A percentile compares a stretch with the other conserved stretches of the same genome.
Evolutionary conservation across 2,113 vertebrate genomes (phyloP).

Genomic region (Sorex araneus): DNA sequence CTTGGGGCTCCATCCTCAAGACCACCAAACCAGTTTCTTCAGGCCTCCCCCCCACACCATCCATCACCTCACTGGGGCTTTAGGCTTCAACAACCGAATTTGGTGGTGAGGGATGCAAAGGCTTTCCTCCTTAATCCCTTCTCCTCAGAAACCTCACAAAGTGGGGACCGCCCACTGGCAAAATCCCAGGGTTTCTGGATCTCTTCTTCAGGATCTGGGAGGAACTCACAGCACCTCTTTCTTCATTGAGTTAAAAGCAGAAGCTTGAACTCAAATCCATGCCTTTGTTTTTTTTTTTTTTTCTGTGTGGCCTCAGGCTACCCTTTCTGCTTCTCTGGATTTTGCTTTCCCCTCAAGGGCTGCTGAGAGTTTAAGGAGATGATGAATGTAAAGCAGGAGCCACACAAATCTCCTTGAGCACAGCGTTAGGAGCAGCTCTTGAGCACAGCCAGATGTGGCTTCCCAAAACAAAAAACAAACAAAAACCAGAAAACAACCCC

Average conservation of each 20-base stretch:
- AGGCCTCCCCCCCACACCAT: neutral
- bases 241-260: neutral
- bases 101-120: fast-evolving
- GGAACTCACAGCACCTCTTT: neutral
- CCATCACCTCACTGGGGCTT: neutral
- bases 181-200: neutral
- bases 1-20: neutral
- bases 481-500: too few species aligned
- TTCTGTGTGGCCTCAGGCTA: neutral
- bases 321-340: neutral
- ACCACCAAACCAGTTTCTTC: neutral
- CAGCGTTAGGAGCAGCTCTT: too few species aligned
- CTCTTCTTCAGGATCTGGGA: neutral
- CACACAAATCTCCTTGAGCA: too few species aligned
- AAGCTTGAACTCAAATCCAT: neutral
- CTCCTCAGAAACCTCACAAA: neutral
- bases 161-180: neutral
- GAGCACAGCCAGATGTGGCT: too few species aligned
- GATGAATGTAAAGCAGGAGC: neutral
- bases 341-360: neutral
- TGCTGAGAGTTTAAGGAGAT: neutral
- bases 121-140: neutral
- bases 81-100: neutral
- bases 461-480: too few species aligned
- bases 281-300: neutral